Evolutionary conservation across 2,797 vertebrate species (phyloP).

Genomic region (Rhabdomys pumilio): DNA sequence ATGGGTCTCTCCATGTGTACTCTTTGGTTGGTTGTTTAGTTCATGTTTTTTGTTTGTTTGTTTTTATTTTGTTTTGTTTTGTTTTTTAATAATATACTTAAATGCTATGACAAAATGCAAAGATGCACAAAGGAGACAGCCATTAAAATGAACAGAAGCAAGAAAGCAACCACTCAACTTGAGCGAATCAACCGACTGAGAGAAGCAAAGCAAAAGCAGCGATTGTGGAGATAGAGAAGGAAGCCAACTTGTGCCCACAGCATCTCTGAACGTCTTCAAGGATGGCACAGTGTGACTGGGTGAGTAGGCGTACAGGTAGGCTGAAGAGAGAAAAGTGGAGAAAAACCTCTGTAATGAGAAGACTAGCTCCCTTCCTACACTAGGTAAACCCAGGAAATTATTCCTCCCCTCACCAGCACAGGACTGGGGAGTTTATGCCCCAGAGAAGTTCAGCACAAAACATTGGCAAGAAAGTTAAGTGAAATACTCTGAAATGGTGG

Average conservation of each 20-base stretch:
- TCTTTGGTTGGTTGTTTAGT: too few relatives aligned
- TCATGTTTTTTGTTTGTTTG: too few relatives aligned
- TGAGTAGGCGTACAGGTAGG: not conserved
- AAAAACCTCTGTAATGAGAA: not conserved
- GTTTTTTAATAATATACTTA: not conserved
- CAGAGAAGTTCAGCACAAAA: not conserved
- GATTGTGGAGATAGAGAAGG: not conserved
- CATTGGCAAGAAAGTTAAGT: not conserved
- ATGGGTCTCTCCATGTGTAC: too few relatives aligned
- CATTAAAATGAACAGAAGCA: not conserved
- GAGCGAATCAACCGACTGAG: not conserved
- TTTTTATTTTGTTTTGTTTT: too few relatives aligned
- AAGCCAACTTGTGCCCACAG: not conserved
- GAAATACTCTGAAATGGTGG: not conserved
- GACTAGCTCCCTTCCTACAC: not conserved
- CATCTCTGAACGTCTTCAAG: not conserved
- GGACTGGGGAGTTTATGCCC: not conserved
- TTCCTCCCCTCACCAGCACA: not conserved
- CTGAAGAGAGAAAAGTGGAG: not conserved
- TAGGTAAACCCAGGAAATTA: not conserved
- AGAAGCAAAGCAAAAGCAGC: conserved; percentile 12
- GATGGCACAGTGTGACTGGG: not conserved
- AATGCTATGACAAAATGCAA: conserved; percentile 23
- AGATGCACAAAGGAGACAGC: not conserved
- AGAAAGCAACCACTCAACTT: not conserved